Evolutionary conservation across 1,140 invertebrate genomes (phyloP), one percentile per base, ranked within the genome.

Genomic region (Berghia stephanieae): DNA sequence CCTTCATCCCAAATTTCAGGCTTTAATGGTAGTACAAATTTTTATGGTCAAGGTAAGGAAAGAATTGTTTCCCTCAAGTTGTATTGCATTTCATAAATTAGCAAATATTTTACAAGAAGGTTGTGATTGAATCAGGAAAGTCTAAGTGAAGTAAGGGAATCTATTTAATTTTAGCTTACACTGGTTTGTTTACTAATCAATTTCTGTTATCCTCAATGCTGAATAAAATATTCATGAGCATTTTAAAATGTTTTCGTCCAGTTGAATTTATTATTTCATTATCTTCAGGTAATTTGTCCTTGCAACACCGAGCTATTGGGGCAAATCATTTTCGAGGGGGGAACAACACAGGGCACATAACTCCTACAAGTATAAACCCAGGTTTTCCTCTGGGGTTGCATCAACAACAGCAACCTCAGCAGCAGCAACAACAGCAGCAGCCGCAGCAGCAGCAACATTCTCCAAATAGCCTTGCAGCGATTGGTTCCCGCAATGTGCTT

Each of bases 341-440:
- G 31, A 84, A 80, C 52, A 85, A 80, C 77, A 79, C 84, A 42
- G 85, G 86, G 66, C 84, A 87, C 81, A 81, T 87, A 6, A 89
- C 88, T n/a, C 89, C 88, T 10, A 89, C 88, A 5, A 88, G 87
- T 83, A 84, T 88, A 69, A 84, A 88, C 67, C 84, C 86, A 55
- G 86, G 79, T 63, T 88, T 88, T 77, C 83, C 87, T 66, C 79
- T 82, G 31, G 78, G 78, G 4, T 43, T 79, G 43, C 77, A 78
- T n/a, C n/a, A 78, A 31, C 83, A 81, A 77, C 75, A 86, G 72
- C n/a, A n/a, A n/a, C 63, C 68, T 66, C 74, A 76, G 34, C 73
- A 75, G 21, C 71, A 74, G 71, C 70, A 73, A 42, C 70, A 75
- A 8, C 71, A 74, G 71, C 70, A 73, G 31, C 70, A 55, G 36